phyloP scores from a whole-genome alignment of 2,888 invertebrate genomes.

The Dolomedes plantarius region DNA sequence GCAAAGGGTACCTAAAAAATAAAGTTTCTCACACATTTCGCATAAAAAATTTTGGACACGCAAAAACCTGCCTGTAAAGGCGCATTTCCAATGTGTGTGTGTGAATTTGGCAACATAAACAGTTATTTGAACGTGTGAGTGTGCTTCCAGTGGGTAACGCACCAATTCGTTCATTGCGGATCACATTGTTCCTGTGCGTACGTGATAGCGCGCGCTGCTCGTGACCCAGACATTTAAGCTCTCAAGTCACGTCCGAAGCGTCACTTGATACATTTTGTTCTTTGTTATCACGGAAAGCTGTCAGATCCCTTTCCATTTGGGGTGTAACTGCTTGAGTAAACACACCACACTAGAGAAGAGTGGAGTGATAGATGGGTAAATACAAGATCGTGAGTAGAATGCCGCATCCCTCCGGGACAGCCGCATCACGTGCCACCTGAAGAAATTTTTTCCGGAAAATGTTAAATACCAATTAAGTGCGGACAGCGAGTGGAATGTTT shows the following conservation, averaged over 20 bases:
- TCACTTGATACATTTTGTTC: constrained; percentile 51
- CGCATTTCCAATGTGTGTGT: no score
- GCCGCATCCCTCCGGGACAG: background rate
- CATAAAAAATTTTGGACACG: no score
- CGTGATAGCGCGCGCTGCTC: constrained; percentile 33
- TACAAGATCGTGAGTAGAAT: constrained; percentile 15
- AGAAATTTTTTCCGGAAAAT: background rate
- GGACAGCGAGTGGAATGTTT: no score
- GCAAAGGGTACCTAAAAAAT: no score
- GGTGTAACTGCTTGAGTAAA: constrained; percentile 38
- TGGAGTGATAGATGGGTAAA: constrained; percentile 30
- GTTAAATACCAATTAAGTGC: no score
- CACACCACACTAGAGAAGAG: background rate
- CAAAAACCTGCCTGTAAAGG: no score
- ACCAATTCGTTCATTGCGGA: background rate
- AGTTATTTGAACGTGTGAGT: background rate
- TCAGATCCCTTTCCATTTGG: constrained; percentile 33
- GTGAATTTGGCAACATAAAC: background rate
- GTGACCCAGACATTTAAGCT: constrained; percentile 48
- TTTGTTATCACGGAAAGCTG: constrained; percentile 30
- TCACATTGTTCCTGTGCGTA: constrained; percentile 13
- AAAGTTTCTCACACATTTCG: no score
- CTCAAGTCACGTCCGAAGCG: constrained; percentile 48
- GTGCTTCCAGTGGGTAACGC: background rate
- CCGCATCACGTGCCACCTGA: background rate